A percentile compares a stretch with the other conserved stretches of the same genome.
These are phyloP conservation scores for Mobula hypostoma DNA, from an alignment of 2,113 vertebrate genomes.

Conservation along the genomic window DNA sequence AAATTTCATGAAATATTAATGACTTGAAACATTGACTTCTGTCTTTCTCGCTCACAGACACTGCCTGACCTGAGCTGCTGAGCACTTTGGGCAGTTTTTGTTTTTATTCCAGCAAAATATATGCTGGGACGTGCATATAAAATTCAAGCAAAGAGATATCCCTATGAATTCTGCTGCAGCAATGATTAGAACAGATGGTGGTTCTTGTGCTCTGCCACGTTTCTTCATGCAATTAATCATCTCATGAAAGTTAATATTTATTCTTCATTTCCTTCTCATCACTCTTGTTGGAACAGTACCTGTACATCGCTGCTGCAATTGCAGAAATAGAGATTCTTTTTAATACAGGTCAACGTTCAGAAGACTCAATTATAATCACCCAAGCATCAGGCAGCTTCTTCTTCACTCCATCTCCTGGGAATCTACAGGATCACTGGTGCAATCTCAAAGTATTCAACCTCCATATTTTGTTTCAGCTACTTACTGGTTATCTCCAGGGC, in stretches of 20 bases:
- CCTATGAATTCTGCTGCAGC: not conserved
- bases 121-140: not conserved
- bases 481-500: not conserved
- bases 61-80: no score
- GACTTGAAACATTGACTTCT: no score
- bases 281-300: not conserved
- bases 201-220: not conserved
- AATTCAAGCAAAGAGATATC: not conserved
- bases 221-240: not conserved
- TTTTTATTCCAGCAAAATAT: not conserved
- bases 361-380: not conserved
- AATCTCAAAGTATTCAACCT: not conserved
- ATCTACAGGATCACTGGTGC: not conserved
- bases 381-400: not conserved
- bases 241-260: not conserved
- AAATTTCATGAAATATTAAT: no score
- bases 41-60: no score
- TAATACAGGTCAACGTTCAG: not conserved
- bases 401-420: not conserved
- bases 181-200: not conserved
- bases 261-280: not conserved
- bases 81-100: no score
- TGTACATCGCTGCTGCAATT: not conserved
- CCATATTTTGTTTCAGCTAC: not conserved
- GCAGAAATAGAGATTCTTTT: not conserved